A percentile compares a stretch with the other conserved stretches of the same genome.
Conservation (phyloP, 2,888 invertebrate genomes). For the Lithophane ornitopus region DNA sequence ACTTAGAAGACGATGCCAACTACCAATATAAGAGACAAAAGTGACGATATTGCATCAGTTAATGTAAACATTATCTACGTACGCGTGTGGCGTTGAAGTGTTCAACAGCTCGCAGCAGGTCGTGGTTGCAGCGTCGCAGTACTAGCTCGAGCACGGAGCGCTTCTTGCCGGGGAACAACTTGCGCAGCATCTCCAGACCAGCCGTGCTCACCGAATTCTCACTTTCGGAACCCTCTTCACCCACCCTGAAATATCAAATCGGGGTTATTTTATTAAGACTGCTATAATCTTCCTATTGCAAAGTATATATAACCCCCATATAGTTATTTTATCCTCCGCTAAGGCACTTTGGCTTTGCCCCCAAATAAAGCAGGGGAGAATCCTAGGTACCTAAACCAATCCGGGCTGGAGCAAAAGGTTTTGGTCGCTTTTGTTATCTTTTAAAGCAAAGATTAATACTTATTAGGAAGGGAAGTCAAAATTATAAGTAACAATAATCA, state of each 20-base stretch:
- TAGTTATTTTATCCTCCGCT: not conserved
- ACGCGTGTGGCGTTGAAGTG: conserved; percentile 92
- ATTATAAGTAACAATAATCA: not conserved
- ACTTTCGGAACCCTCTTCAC: conserved; percentile 75
- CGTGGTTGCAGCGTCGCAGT: conserved; percentile 97
- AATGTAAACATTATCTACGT: conserved; percentile 48
- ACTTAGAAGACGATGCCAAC: not conserved
- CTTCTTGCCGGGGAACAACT: conserved; percentile 97
- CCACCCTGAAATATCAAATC: conserved; percentile 54
- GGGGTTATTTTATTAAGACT: not conserved
- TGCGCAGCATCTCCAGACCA: conserved; percentile 95
- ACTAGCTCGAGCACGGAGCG: conserved; percentile 96
- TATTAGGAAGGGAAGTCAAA: not conserved
- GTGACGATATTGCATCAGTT: not conserved
- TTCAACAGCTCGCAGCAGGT: conserved; percentile 97
- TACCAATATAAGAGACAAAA: not conserved
- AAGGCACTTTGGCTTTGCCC: not conserved
- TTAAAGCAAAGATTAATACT: not conserved
- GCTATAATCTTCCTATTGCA: not conserved
- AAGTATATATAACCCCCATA: not conserved
- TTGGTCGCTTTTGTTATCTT: not conserved
- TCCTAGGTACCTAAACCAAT: not conserved
- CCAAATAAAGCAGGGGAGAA: not conserved
- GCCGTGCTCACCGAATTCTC: conserved; percentile 92
- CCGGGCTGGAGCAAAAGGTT: not conserved